phyloP scores from a whole-genome alignment of 2,888 invertebrate species.

The Amphiduros pacificus region DNA sequence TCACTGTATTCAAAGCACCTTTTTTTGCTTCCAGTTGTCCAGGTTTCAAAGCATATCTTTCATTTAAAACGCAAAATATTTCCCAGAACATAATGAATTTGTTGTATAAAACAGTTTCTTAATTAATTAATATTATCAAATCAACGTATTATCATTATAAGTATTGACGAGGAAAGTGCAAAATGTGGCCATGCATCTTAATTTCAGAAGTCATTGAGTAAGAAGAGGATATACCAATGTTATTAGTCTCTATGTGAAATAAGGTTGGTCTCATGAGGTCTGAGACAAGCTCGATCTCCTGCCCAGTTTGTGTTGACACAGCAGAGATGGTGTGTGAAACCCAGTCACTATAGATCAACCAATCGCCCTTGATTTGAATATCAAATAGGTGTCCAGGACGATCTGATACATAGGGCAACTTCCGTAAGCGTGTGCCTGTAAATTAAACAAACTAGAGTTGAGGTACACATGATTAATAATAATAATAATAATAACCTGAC shows the following conservation, averaged over 20 bases:
- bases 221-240: background rate
- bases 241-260: conserved; percentile 1
- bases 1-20: too few species aligned
- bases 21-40: too few species aligned
- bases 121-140: too few species aligned
- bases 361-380: background rate
- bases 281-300: background rate
- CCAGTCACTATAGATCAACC: conserved; percentile 1
- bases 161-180: too few species aligned
- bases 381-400: background rate
- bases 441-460: background rate
- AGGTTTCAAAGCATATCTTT: too few species aligned
- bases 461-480: background rate
- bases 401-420: background rate
- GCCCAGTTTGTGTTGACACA: background rate
- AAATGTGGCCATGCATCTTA: too few species aligned
- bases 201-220: background rate
- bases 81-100: too few species aligned
- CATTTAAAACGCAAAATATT: too few species aligned
- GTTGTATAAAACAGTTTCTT: too few species aligned
- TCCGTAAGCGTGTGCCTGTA: background rate
- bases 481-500: background rate
- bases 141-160: too few species aligned
- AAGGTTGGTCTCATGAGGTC: conserved; percentile 11
- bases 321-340: background rate